These are phyloP conservation scores for Steinernema hermaphroditum DNA, from an alignment of 2,888 invertebrate genomes.

Conservation along the genomic window DNA sequence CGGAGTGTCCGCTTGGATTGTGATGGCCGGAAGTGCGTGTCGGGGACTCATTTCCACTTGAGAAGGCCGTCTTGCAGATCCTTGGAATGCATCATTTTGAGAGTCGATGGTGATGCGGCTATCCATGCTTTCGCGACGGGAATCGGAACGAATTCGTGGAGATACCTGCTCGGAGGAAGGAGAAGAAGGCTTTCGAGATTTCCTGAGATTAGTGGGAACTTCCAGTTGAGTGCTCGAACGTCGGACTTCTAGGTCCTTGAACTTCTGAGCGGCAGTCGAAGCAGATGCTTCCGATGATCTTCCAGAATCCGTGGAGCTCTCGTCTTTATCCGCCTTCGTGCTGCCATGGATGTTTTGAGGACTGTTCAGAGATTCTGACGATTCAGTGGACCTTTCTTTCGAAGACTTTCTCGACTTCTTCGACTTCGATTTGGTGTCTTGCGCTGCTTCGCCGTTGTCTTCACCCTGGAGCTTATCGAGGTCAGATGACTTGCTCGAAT, in stretches of 20 bases:
- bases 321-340: too few relatives aligned
- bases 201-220: not conserved
- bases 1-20: conserved; percentile 11
- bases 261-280: not conserved
- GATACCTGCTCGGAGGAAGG: not conserved
- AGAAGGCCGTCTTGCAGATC: not conserved
- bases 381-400: too few relatives aligned
- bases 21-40: not conserved
- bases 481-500: too few relatives aligned
- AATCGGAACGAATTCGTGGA: not conserved
- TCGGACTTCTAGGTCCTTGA: conserved; percentile 12
- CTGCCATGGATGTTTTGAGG: too few relatives aligned
- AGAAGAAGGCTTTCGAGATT: not conserved
- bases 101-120: not conserved
- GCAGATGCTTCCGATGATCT: not conserved
- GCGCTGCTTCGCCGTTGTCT: too few relatives aligned
- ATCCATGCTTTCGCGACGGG: not conserved
- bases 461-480: too few relatives aligned
- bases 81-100: not conserved
- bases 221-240: conserved; percentile 21
- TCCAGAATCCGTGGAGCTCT: not conserved
- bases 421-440: too few relatives aligned
- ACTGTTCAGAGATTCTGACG: too few relatives aligned
- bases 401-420: too few relatives aligned
- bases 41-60: not conserved